These are phyloP conservation scores for Chaetops frenatus DNA, from an alignment of 2,113 vertebrate genomes.

Conservation along the genomic window DNA sequence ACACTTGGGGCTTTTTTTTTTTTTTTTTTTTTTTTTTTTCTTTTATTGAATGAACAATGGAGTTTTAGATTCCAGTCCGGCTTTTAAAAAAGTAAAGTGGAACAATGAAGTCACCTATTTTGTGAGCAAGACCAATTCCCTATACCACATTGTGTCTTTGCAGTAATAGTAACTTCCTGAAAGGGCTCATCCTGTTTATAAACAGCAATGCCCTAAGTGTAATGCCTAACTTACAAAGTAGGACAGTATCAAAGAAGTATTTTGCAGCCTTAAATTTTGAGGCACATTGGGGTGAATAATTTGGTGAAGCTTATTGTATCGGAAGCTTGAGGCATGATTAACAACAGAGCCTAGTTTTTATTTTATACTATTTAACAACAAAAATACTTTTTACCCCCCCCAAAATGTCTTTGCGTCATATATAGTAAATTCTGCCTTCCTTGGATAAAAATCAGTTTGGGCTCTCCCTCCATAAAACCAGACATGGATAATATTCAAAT, in stretches of 20 bases:
- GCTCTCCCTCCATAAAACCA: background rate
- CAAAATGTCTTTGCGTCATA: background rate
- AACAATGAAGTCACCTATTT: background rate
- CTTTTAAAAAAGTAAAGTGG: background rate
- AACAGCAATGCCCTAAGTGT: background rate
- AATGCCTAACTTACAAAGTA: background rate
- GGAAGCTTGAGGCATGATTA: background rate
- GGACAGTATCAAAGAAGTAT: background rate
- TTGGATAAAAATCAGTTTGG: background rate
- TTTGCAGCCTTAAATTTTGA: background rate
- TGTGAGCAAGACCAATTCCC: background rate
- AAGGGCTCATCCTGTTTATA: background rate
- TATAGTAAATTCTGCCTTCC: background rate
- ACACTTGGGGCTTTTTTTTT: background rate
- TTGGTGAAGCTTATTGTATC: background rate
- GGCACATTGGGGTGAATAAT: background rate
- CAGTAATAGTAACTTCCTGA: background rate
- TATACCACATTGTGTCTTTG: background rate
- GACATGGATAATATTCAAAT: background rate
- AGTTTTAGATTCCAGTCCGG: background rate
- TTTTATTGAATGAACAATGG: background rate
- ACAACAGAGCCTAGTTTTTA: background rate
- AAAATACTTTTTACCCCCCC: rapidly evolving
- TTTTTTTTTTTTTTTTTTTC: rapidly evolving
- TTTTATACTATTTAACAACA: background rate